A percentile compares a stretch with the other conserved stretches of the same genome.
phyloP scores from a whole-genome alignment of 2,888 invertebrate genomes.

The Adelognathus sp. region DNA sequence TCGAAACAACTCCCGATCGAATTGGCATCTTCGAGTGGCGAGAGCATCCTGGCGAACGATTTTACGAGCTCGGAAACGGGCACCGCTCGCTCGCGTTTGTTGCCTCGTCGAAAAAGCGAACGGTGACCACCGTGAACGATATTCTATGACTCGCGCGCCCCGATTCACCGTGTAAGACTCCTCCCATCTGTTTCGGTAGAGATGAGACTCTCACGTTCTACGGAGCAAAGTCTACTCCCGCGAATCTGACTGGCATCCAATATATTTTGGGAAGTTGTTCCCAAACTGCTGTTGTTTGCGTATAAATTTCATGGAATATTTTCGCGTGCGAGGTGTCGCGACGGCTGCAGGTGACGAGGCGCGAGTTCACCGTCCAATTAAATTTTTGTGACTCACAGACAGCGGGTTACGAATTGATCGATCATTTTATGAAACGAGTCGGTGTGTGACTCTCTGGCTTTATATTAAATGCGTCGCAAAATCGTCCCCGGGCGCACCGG shows the following conservation, averaged over 20 bases:
- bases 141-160: conserved; percentile 37
- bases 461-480: conserved; percentile 10
- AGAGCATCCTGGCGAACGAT: conserved; percentile 40
- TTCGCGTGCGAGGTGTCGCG: no score
- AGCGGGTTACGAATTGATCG: conserved; percentile 27
- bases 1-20: conserved; percentile 49
- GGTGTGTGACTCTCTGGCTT: background rate
- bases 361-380: conserved; percentile 29
- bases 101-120: background rate
- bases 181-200: conserved; percentile 23
- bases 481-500: background rate
- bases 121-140: conserved; percentile 54
- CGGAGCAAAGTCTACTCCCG: no score
- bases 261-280: no score
- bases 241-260: no score
- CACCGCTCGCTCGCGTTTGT: conserved; percentile 2
- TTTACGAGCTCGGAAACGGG: conserved; percentile 55
- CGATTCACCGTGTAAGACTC: conserved; percentile 44
- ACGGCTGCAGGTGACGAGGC: conserved; percentile 7
- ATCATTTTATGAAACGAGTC: conserved; percentile 38
- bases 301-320: no score
- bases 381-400: conserved; percentile 37
- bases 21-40: conserved; percentile 47
- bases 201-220: no score
- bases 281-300: no score